Conservation (phyloP, 2,888 invertebrate genomes). For the Pherbina coryleti region DNA sequence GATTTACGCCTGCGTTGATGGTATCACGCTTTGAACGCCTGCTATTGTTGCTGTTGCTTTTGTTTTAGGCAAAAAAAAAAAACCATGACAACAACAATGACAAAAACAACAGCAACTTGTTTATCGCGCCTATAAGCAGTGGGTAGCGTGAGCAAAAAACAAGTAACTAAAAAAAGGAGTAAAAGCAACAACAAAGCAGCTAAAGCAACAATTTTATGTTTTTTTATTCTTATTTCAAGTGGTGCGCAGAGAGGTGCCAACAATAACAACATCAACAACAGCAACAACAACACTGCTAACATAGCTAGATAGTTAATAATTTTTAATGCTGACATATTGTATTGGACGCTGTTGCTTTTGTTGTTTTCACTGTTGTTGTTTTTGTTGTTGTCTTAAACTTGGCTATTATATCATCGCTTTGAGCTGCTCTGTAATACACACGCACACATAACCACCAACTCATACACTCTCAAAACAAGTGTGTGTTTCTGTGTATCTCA, state of each 20-base stretch:
- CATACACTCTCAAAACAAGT: neutral
- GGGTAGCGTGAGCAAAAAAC: neutral
- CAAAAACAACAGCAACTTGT: neutral
- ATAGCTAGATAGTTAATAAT: constrained; percentile 19
- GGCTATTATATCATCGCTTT: constrained; percentile 8
- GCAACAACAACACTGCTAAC: constrained; percentile 9
- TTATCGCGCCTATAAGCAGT: neutral
- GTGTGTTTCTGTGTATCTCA: neutral
- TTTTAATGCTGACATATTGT: constrained; percentile 9
- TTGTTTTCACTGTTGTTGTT: constrained; percentile 5
- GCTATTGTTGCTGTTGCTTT: constrained; percentile 1
- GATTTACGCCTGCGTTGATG: constrained; percentile 9
- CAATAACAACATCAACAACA: constrained; percentile 38
- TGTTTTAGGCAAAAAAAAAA: neutral
- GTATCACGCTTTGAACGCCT: neutral
- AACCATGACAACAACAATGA: neutral
- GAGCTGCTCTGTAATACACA: constrained; percentile 1
- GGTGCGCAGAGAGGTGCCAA: neutral
- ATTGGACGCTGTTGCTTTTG: constrained; percentile 5
- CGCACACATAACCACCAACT: neutral
- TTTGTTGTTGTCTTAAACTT: neutral
- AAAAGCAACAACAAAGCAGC: neutral
- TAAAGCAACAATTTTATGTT: neutral
- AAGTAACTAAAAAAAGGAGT: neutral
- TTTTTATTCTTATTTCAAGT: neutral